Evolutionary conservation across 2,797 vertebrate genomes (phyloP).

Genomic region (Gallinago nigripennis): DNA sequence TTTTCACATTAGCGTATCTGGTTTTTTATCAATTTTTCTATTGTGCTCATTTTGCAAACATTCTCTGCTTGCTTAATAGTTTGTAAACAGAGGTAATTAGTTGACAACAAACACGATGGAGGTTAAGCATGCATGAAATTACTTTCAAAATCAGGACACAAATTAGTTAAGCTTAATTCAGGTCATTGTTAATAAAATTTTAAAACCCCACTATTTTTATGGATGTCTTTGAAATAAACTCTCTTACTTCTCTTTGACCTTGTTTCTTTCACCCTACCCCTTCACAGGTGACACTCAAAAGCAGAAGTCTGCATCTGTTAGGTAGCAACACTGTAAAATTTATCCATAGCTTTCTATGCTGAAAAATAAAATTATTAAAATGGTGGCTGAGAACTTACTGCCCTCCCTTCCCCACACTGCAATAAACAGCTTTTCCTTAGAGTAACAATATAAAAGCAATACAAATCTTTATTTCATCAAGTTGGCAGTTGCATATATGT

Average conservation of each 20-base stretch:
- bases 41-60: constrained; percentile 40
- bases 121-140: constrained; percentile 37
- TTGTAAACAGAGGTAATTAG: constrained; percentile 54
- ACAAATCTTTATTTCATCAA: constrained; percentile 12
- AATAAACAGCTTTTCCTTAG: background rate
- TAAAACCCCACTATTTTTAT: constrained; percentile 30
- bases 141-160: constrained; percentile 28
- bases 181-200: constrained; percentile 55
- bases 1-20: constrained; percentile 27
- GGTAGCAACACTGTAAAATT: background rate
- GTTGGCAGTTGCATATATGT: background rate
- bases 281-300: constrained; percentile 24
- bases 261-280: constrained; percentile 1
- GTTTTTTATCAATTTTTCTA: background rate
- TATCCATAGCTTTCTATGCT: background rate
- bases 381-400: background rate
- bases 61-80: background rate
- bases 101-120: constrained; percentile 9
- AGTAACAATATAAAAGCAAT: constrained; percentile 14
- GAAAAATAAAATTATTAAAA: constrained; percentile 35
- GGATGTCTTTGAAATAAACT: constrained; percentile 36
- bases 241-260: constrained; percentile 24
- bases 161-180: constrained; percentile 47
- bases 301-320: constrained; percentile 31
- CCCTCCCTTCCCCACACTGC: background rate